Evolutionary conservation across 2,888 invertebrate genomes (phyloP).

Genomic region (Aphrophora alni): DNA sequence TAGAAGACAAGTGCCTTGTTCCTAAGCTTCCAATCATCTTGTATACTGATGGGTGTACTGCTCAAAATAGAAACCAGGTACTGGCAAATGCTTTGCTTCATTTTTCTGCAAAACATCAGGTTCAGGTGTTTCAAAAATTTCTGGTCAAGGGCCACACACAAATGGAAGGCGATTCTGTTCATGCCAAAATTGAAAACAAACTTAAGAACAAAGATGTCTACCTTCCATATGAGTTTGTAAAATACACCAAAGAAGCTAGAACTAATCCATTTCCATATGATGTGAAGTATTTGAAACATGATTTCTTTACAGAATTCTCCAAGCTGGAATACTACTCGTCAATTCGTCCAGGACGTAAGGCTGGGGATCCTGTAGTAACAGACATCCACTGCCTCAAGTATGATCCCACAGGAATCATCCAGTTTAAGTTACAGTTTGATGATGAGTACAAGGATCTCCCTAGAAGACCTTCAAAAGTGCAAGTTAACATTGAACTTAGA

Average conservation of each 20-base stretch:
- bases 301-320: constrained; percentile 37
- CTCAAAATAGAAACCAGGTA: constrained; percentile 52
- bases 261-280: constrained; percentile 38
- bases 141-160: constrained; percentile 52
- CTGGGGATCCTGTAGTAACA: constrained; percentile 35
- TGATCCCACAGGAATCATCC: constrained; percentile 26
- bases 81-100: constrained; percentile 51
- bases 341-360: constrained; percentile 31
- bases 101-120: constrained; percentile 27
- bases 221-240: constrained; percentile 32
- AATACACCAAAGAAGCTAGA: constrained; percentile 29
- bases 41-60: constrained; percentile 52
- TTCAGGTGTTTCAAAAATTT: constrained; percentile 50
- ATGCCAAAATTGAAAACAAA: constrained; percentile 47
- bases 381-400: constrained; percentile 34
- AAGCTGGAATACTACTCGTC: constrained; percentile 20
- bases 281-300: constrained; percentile 25
- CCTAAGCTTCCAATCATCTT: constrained; percentile 45
- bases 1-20: constrained; percentile 30
- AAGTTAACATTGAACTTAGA: background rate
- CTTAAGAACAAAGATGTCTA: constrained; percentile 32
- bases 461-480: constrained; percentile 20
- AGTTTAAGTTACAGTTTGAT: constrained; percentile 34
- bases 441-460: constrained; percentile 33
- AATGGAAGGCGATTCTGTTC: constrained; percentile 52